Percentiles rank a stretch among this genome's conserved stretches.
phyloP scores from a whole-genome alignment of 2,888 invertebrate species.

The Drosophila limbata region DNA sequence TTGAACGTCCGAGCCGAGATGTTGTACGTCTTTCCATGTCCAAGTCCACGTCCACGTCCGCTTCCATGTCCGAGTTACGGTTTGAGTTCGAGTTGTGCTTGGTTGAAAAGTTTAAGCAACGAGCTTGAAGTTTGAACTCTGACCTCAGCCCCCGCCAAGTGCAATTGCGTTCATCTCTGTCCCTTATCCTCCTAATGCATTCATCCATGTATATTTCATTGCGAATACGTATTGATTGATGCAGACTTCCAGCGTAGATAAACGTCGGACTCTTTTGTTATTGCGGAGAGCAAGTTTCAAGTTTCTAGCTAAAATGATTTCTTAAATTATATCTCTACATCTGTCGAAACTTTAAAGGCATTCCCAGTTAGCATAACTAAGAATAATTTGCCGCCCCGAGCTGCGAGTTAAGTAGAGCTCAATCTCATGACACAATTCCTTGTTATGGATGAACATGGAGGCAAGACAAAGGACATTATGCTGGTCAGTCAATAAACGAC shows the following conservation, averaged over 20 bases:
- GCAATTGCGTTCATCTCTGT: constrained; percentile 4
- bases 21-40: constrained; percentile 13
- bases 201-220: constrained; percentile 71
- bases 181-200: constrained; percentile 37
- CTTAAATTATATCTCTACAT: neutral
- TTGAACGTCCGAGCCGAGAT: constrained; percentile 48
- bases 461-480: constrained; percentile 13
- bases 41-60: constrained; percentile 1
- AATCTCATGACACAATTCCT: constrained; percentile 17
- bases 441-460: constrained; percentile 4
- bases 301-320: neutral
- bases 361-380: neutral
- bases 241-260: constrained; percentile 43
- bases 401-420: constrained; percentile 13
- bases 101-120: constrained; percentile 59
- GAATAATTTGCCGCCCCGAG: neutral
- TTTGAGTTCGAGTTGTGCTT: constrained; percentile 38
- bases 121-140: constrained; percentile 66
- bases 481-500: constrained; percentile 39
- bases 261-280: neutral
- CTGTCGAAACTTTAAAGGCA: neutral
- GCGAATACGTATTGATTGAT: constrained; percentile 71
- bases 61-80: constrained; percentile 41
- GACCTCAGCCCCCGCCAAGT: constrained; percentile 26
- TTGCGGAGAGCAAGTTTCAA: neutral